phyloP scores from a whole-genome alignment of 64 coral and sea anemone species.

The Stylophora pistillata region DNA sequence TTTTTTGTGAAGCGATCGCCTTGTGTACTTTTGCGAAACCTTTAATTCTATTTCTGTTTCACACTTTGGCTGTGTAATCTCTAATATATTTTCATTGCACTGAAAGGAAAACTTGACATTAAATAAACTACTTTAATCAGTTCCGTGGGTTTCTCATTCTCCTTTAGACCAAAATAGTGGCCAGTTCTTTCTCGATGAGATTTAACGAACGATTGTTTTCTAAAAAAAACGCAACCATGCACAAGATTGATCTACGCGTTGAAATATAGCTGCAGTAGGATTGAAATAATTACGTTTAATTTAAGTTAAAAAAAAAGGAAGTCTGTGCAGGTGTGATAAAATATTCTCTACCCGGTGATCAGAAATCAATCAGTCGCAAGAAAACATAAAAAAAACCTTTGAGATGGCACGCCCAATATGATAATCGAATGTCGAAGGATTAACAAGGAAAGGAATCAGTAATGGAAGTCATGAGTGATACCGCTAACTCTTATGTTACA shows the following conservation, averaged over 20 bases:
- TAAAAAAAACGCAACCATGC: background rate
- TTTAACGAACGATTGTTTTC: no score
- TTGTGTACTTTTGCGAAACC: background rate
- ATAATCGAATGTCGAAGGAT: background rate
- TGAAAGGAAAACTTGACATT: background rate
- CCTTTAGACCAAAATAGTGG: background rate
- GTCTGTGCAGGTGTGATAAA: background rate
- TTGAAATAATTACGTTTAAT: conserved; percentile 16
- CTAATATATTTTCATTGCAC: background rate
- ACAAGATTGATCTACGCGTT: background rate
- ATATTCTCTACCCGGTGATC: background rate
- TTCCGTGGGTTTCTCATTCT: background rate
- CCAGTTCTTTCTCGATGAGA: background rate
- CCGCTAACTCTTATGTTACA: background rate
- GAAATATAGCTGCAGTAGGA: background rate
- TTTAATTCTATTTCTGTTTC: background rate
- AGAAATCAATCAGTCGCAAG: background rate
- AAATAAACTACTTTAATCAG: background rate
- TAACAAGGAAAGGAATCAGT: background rate
- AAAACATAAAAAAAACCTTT: background rate
- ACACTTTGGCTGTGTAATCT: background rate
- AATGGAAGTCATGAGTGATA: background rate
- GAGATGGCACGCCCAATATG: background rate
- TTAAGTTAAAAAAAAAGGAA: background rate
- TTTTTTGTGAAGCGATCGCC: background rate